Evolutionary conservation across 2,113 vertebrate genomes (phyloP), one percentile per base, ranked within the genome.

Genomic region (Equus przewalskii): DNA sequence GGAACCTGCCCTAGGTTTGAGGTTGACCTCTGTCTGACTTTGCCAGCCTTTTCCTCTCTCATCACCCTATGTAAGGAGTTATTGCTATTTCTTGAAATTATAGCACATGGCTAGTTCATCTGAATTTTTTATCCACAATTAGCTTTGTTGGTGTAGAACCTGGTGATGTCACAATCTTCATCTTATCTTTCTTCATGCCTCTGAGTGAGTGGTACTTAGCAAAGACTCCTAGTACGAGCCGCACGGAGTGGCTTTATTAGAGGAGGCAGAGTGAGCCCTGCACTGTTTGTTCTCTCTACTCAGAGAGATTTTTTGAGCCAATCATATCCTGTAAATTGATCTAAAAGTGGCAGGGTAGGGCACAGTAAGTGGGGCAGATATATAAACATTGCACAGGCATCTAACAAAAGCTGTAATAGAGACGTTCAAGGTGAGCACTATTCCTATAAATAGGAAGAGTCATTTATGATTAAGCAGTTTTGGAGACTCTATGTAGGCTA

Each of bases 321-420:
- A 12, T 15, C 12, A 30, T 28, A 21, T 49, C 16, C 3, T 54
- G 3, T n/a, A 18, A 1, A 1, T 58, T 80, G n/a, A 5, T 92
- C 30, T 84, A 14, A 49, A 13, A 84, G 3, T 24, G 36, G 36
- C 36, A 41, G 36, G 36, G 36, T 44, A 28, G 21, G 41, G 13
- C 19, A 64, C 1, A 67, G 16, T 1, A 19, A 24, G 11, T 18
- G 1, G 6, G 14, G 4, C 1, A 26, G 16, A 24, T 19, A 19
- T 5, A 0, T 1, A 62, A 36, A 88, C 7, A 44, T 9, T 64
- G 7, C 14, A 49, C 5, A 46, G 16, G 0, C 16, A 18, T 56
- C 64, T 9, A 18, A 2, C 15, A 46, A 62, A 14, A 9, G 1
- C 4, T 56, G 0, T 26, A 14, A 36, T 12, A 62, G 49, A 69